Evolutionary conservation across 2,113 vertebrate genomes (phyloP), one percentile per base, ranked within the genome.

Genomic region (Xenus cinereus): DNA sequence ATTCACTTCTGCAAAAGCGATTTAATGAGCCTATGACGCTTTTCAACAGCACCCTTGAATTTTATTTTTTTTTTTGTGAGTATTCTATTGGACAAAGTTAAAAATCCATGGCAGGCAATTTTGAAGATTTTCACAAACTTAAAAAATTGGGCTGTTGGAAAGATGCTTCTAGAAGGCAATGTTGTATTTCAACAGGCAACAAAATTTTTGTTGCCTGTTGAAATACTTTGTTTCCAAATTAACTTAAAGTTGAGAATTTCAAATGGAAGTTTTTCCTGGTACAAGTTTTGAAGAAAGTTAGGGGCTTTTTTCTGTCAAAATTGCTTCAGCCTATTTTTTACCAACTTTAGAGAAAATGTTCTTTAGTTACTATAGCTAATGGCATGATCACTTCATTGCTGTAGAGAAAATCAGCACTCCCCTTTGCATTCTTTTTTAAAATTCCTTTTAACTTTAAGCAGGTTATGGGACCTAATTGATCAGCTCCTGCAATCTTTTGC

Each of bases 381-480:
- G 86, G 32, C 23, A 12, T 4, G 9, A 41, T 39, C 59, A 20
- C 37, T 63, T 62, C 75, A 39, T 45, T 87, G 66, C 91, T 85
- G 66, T 22, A n/a, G 72, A 68, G 66, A 82, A 95, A 96, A 87
- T 43, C 63, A 90, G 78, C 56, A 28, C 8, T 67, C 63, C 39
- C 39, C 62, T 93, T 92, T 87, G 10, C 39, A 62, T 74, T 75
- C 27, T 67, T 37, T 50, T 89, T 73, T 72, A 83, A 76, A 92
- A 80, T 72, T 87, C 33, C 56, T 89, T 56, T 92, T 88, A 93
- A 86, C 81, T 97, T 90, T 53, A 75, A 94, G 73, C 50, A 67
- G 94, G 86, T 79, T 93, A 22, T 41, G n/a, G 37, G 75, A 67
- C 78, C 80, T 45, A 27, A 90, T 16, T 97, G 85, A 95, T 97